Conservation (phyloP, 2,888 invertebrate species). For the Bhutanitis thaidina region DNA sequence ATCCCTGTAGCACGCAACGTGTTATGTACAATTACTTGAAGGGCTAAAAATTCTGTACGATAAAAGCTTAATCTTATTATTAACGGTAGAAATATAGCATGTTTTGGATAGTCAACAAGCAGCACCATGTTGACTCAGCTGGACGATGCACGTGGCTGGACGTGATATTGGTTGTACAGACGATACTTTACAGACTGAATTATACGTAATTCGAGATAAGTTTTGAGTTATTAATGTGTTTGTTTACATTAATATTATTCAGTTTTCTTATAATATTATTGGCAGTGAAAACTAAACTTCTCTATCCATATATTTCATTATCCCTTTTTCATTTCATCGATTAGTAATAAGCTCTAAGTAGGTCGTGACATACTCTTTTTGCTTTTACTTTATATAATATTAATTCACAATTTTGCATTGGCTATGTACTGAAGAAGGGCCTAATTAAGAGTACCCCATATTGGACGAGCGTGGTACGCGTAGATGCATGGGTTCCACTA, state of each 20-base stretch:
- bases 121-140: slow-evolving; percentile 34
- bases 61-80: slow-evolving; percentile 6
- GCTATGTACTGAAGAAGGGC: too few relatives aligned
- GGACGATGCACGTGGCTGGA: slow-evolving; percentile 34
- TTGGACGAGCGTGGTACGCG: too few relatives aligned
- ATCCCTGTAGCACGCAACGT: too few relatives aligned
- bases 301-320: background rate
- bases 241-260: background rate
- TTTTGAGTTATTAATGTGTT: slow-evolving; percentile 7
- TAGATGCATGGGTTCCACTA: too few relatives aligned
- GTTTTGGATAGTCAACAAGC: slow-evolving; percentile 18
- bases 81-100: slow-evolving; percentile 4
- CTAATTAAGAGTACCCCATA: too few relatives aligned
- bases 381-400: too few relatives aligned
- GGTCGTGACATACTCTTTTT: too few relatives aligned
- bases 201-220: slow-evolving; percentile 3
- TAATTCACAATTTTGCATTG: too few relatives aligned
- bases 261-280: background rate
- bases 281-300: background rate
- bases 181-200: slow-evolving; percentile 1
- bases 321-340: too few relatives aligned
- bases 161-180: slow-evolving; percentile 26
- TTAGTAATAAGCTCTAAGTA: too few relatives aligned
- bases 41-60: background rate
- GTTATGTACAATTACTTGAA: background rate